A percentile compares a stretch with the other conserved stretches of the same genome.
phyloP scores from a whole-genome alignment of 92 coral and sea anemone genomes.

The Parazoanthus atlanticus region DNA sequence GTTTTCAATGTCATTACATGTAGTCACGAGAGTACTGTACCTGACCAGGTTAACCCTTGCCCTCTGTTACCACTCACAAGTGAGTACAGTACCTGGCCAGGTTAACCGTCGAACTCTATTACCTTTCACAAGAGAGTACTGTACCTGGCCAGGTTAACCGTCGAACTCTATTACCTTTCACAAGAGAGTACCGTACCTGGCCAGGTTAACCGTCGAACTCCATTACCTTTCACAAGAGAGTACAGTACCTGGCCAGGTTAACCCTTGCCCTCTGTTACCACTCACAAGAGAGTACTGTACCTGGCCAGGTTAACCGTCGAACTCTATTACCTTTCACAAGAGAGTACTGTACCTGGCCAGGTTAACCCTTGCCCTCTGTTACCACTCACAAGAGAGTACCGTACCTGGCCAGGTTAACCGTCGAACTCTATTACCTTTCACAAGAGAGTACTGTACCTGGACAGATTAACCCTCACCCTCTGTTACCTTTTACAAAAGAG shows the following conservation, averaged over 20 bases:
- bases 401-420: conserved; percentile 16
- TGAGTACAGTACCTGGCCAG: too few relatives aligned
- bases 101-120: too few relatives aligned
- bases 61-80: neutral
- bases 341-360: neutral
- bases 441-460: neutral
- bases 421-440: too few relatives aligned
- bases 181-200: neutral
- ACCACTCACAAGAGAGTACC: neutral
- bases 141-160: conserved; percentile 16
- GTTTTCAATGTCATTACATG: too few relatives aligned
- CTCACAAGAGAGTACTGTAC: neutral
- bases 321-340: too few relatives aligned
- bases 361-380: conserved; percentile 25
- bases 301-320: conserved; percentile 21
- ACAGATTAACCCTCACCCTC: conserved; percentile 22
- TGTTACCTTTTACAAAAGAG: neutral
- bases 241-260: neutral
- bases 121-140: too few relatives aligned
- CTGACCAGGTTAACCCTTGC: conserved; percentile 26
- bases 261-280: conserved; percentile 36
- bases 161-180: too few relatives aligned
- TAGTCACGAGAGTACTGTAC: neutral
- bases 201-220: conserved; percentile 13
- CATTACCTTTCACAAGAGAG: too few relatives aligned